Base-by-base conservation (phyloP, 2,888 invertebrate genomes). In the Latrodectus elegans region DNA sequence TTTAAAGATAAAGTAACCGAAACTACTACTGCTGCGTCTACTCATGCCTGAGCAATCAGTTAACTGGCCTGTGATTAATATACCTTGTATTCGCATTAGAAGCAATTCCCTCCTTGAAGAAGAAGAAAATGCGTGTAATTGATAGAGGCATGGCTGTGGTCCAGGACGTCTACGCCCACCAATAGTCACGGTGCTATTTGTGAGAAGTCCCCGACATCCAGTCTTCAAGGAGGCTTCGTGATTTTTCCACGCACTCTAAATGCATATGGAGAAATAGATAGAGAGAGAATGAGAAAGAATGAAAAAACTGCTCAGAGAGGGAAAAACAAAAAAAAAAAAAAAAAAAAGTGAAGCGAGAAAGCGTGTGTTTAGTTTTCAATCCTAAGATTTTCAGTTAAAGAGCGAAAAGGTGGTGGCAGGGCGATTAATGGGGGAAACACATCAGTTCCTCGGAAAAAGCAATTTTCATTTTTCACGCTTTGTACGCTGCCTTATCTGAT, bases 401-500 rank as follows among this genome's bases (percentile, higher is more conserved):
- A 17, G 14, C 22, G 80, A 12, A 55, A 75, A 82, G 83, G 83
- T 83, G 83, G 76, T 83, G 76, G 83, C 83, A 83, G 64, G 17
- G 26, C 83, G 83, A 83, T 83, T 70, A 83, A 83, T 83, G 83
- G 83, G 76, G 76, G 71, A 82, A 81, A 82, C 68, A 82, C 68
- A 82, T 82, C 75, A 74, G 52, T 26, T 71, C 83, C 83, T 83
- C 83, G 64, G 71, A 83, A 83, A 38, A 83, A 77, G 83, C 83
- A 83, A 83, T 83, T 83, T 83, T 83, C 83, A 83, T 83, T 83
- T 83, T 83, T 83, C 83, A 83, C 83, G 83, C 83, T 83, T 83
- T 83, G 83, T 77, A 83, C 64, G 68, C 71, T 71, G 76, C 64
- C 83, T 83, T 83, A 83, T 83, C 83, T 83, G 83, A 83, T 83